Evolutionary conservation across 2,797 vertebrate genomes (phyloP).

Genomic region (Intellagama lesueurii): DNA sequence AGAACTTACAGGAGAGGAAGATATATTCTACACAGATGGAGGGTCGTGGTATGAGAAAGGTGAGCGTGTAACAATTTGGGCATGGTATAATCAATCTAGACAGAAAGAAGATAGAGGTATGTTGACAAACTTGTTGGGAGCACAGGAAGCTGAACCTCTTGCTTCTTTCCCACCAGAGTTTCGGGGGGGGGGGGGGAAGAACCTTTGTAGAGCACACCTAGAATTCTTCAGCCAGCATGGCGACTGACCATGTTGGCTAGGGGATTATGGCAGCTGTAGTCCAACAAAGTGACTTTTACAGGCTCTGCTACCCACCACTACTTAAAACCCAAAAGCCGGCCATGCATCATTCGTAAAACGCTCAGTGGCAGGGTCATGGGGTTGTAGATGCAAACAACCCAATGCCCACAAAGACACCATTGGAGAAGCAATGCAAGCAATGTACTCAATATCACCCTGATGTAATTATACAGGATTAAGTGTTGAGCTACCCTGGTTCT

Average conservation of each 20-base stretch:
- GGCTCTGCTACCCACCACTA: not conserved
- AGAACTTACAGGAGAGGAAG: too few relatives aligned
- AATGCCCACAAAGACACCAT: not conserved
- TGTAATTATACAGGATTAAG: slow-evolving; percentile 34
- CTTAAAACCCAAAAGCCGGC: not conserved
- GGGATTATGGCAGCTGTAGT: not conserved
- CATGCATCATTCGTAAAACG: not conserved
- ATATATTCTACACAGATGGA: too few relatives aligned
- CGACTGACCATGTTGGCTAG: not conserved
- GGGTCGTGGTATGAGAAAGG: too few relatives aligned
- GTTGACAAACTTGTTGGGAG: too few relatives aligned
- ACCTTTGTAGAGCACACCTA: too few relatives aligned
- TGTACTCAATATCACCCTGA: not conserved
- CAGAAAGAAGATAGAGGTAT: too few relatives aligned
- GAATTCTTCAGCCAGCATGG: not conserved
- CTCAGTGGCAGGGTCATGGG: too few relatives aligned
- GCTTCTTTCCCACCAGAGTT: too few relatives aligned
- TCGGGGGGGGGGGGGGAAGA: too few relatives aligned
- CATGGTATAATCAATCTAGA: too few relatives aligned
- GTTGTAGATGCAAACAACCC: not conserved
- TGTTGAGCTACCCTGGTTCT: not conserved
- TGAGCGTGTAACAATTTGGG: too few relatives aligned
- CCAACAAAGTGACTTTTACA: not conserved
- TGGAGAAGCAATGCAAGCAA: slow-evolving; percentile 1
- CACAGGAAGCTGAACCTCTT: too few relatives aligned